These are phyloP conservation scores for Dendrocincla fuliginosa DNA, from an alignment of 2,797 vertebrate genomes.

Conservation along the genomic window DNA sequence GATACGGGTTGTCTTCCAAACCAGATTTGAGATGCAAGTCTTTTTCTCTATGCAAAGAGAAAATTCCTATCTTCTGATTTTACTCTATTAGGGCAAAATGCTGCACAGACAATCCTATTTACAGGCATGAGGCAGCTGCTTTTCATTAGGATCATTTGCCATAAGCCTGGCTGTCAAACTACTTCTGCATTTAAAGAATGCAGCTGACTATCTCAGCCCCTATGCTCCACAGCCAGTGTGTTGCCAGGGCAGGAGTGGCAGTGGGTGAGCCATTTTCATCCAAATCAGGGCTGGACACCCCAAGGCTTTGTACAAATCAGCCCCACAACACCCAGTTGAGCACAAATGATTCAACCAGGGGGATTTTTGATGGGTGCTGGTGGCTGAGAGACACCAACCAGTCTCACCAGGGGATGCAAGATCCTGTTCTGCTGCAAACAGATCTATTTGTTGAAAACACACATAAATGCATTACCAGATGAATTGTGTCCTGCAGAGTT, in stretches of 20 bases:
- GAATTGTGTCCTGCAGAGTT: neutral
- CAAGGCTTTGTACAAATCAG: neutral
- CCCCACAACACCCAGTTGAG: neutral
- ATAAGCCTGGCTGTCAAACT: neutral
- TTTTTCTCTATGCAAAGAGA: neutral
- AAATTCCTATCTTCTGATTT: neutral
- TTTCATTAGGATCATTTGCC: neutral
- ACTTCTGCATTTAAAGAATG: neutral
- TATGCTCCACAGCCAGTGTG: neutral
- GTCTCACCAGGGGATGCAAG: fast-evolving
- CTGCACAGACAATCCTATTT: neutral
- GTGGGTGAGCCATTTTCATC: neutral
- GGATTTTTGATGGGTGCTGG: neutral
- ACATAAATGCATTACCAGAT: fast-evolving
- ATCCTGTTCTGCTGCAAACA: neutral
- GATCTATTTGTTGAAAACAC: neutral
- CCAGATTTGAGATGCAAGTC: neutral
- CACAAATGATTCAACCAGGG: fast-evolving
- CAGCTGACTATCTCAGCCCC: neutral
- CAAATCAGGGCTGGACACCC: neutral
- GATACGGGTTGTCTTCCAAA: neutral
- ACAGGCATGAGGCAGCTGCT: neutral
- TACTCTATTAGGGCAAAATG: neutral
- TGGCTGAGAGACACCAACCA: neutral
- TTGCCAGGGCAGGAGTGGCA: neutral